Percentiles rank a stretch among this genome's conserved stretches.
These are phyloP conservation scores for Nyctalus aviator DNA, from an alignment of 2,797 vertebrate species.

Conservation along the genomic window DNA sequence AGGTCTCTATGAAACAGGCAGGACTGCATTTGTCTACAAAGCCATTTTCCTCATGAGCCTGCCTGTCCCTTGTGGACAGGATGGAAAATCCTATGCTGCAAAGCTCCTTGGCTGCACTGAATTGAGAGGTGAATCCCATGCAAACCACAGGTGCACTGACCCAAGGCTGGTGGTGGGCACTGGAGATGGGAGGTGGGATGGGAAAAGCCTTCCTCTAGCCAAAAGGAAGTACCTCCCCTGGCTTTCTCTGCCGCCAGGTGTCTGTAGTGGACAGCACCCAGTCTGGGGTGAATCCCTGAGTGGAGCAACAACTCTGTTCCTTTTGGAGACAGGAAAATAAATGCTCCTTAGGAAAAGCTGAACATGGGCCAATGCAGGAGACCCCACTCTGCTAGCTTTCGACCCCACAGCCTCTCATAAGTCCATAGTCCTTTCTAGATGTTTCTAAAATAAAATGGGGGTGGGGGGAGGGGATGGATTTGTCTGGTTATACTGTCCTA, in stretches of 20 bases:
- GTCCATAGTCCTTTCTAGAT: neutral
- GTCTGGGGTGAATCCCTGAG: neutral
- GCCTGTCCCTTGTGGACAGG: neutral
- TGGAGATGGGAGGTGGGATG: neutral
- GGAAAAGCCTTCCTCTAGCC: neutral
- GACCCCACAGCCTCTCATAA: neutral
- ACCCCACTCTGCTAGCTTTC: neutral
- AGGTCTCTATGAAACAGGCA: constrained; percentile 11
- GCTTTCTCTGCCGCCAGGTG: neutral
- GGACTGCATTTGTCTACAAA: neutral
- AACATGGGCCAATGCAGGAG: neutral
- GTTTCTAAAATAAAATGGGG: neutral
- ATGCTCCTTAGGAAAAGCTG: neutral
- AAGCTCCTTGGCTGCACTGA: neutral
- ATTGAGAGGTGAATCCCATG: neutral
- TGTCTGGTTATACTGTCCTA: neutral
- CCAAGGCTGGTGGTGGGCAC: neutral
- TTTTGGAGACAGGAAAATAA: constrained; percentile 2
- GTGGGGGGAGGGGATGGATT: neutral
- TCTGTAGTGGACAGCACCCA: neutral
- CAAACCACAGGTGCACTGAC: neutral
- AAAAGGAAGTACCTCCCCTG: neutral
- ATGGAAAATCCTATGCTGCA: neutral
- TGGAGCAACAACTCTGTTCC: neutral
- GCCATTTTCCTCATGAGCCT: neutral